phyloP scores from a whole-genome alignment of 2,797 vertebrate genomes.

The Eospalax fontanierii region DNA sequence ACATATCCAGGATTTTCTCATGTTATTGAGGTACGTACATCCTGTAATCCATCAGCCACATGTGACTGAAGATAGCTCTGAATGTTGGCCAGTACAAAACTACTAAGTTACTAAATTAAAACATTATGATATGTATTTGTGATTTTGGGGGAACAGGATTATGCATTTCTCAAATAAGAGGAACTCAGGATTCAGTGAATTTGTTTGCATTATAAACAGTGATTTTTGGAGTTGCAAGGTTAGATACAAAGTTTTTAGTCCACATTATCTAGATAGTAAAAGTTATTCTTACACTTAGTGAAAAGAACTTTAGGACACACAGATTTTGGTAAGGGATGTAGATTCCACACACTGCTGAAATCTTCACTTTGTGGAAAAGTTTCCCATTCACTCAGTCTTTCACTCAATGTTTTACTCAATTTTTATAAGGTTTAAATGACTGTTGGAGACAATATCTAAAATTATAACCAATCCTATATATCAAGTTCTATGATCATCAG shows the following conservation, averaged over 20 bases:
- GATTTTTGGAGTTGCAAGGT: no score
- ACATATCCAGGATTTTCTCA: no score
- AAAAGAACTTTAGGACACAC: background rate
- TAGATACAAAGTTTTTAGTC: no score
- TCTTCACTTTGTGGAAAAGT: background rate
- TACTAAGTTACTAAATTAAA: no score
- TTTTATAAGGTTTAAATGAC: background rate
- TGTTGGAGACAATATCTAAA: slow-evolving; percentile 4
- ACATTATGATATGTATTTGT: no score
- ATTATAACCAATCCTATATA: slow-evolving; percentile 14
- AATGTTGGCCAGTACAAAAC: background rate
- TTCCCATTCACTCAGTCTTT: slow-evolving; percentile 3
- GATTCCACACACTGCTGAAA: background rate
- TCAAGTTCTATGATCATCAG: background rate
- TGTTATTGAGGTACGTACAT: background rate
- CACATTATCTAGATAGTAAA: no score
- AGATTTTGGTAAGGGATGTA: background rate
- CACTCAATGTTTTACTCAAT: background rate
- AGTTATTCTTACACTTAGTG: background rate
- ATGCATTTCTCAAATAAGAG: no score
- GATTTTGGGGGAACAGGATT: no score
- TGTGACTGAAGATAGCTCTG: background rate
- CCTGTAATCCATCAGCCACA: background rate
- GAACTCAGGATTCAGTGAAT: no score
- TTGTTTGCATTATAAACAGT: no score